phyloP scores from a whole-genome alignment of 1,140 invertebrate species.

The Drosophila neocordata region DNA sequence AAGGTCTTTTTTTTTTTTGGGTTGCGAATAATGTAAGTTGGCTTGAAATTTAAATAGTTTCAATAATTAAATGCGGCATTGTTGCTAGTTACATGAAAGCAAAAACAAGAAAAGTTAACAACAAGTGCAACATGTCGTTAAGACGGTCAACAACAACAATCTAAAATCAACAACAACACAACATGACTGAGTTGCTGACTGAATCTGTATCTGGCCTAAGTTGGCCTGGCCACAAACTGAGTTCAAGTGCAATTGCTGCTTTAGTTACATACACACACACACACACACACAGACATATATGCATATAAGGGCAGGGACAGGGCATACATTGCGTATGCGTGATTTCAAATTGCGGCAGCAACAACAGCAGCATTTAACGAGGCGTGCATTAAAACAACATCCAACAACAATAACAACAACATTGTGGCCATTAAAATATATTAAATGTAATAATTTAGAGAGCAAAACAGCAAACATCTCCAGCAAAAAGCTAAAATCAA shows the following conservation, averaged over 20 bases:
- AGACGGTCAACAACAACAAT: slow-evolving; percentile 12
- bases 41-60: slow-evolving; percentile 34
- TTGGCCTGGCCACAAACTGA: slow-evolving; percentile 14
- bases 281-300: background rate
- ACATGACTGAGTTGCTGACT: slow-evolving; percentile 24
- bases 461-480: slow-evolving; percentile 31
- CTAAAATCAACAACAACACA: slow-evolving; percentile 24
- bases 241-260: slow-evolving; percentile 62
- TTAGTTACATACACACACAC: background rate
- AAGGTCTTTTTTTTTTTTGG: slow-evolving; percentile 57
- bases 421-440: slow-evolving; percentile 64
- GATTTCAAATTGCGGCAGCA: slow-evolving; percentile 52
- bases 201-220: background rate
- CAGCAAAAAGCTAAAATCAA: slow-evolving; percentile 36
- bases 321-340: slow-evolving; percentile 76
- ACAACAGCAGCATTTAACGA: slow-evolving; percentile 60
- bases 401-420: slow-evolving; percentile 36
- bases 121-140: slow-evolving; percentile 60
- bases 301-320: slow-evolving; percentile 33
- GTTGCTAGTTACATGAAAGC: slow-evolving; percentile 38
- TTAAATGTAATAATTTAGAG: slow-evolving; percentile 74
- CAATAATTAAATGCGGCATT: slow-evolving; percentile 16
- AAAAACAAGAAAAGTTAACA: slow-evolving; percentile 49
- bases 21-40: slow-evolving; percentile 70
- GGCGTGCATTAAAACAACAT: slow-evolving; percentile 71